Conservation (phyloP, 2,113 vertebrate species). For the Varanus komodoensis region DNA sequence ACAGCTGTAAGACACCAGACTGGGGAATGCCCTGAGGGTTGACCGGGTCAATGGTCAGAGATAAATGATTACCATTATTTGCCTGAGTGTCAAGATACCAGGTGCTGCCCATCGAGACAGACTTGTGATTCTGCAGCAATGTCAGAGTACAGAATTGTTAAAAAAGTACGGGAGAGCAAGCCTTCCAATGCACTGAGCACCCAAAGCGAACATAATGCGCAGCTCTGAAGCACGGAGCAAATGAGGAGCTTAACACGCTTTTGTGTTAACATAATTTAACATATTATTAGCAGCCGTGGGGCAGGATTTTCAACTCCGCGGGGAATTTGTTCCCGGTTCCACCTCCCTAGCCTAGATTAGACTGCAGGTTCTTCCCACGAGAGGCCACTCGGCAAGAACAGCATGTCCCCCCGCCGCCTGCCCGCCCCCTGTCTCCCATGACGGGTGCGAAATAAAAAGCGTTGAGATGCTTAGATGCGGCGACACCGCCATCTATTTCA, state of each 20-base stretch:
- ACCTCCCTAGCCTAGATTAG: background rate
- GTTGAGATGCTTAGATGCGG: background rate
- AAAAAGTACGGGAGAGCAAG: background rate
- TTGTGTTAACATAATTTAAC: background rate
- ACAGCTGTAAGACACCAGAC: too few species aligned
- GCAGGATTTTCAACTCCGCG: background rate
- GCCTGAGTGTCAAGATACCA: background rate
- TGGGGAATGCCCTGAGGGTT: background rate
- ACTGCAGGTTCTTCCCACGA: background rate
- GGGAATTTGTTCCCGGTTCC: background rate
- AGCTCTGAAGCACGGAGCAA: conserved; percentile 18
- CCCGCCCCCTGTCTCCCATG: too few species aligned
- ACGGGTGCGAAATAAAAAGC: conserved; percentile 39
- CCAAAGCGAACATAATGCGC: background rate
- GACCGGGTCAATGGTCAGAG: too few species aligned
- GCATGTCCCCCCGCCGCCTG: background rate
- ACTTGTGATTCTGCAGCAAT: too few species aligned
- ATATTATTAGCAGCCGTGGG: background rate
- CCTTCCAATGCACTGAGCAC: background rate
- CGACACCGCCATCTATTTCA: conserved; percentile 48
- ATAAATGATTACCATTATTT: background rate
- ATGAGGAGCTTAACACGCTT: background rate
- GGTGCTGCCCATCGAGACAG: background rate
- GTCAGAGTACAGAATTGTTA: background rate
- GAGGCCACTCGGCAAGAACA: background rate